Evolutionary conservation across 2,797 vertebrate species (phyloP).

Genomic region (Hylomyscus alleni): DNA sequence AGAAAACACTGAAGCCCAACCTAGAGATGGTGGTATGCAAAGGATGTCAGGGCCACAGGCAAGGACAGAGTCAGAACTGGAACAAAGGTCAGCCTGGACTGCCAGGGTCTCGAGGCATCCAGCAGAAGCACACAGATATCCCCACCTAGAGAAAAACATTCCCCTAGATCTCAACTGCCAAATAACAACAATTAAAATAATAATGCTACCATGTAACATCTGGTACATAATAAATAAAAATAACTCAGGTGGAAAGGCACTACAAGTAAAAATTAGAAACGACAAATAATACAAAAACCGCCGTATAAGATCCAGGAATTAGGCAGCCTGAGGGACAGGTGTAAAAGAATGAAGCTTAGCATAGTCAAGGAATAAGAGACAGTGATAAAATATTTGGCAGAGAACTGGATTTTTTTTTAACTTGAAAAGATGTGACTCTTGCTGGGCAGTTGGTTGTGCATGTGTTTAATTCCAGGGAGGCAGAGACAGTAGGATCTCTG

Average conservation of each 20-base stretch:
- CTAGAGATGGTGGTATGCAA: not conserved
- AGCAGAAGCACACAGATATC: not conserved
- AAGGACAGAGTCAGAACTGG: not conserved
- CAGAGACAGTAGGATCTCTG: not conserved
- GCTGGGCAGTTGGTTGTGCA: not conserved
- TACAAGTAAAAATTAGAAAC: conserved; percentile 11
- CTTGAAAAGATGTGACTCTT: not conserved
- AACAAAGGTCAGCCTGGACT: not conserved
- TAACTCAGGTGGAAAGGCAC: not conserved
- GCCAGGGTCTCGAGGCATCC: not conserved
- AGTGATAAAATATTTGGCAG: not conserved
- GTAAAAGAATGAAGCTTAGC: not conserved
- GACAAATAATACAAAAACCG: not conserved
- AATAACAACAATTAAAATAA: not conserved
- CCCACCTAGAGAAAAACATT: not conserved
- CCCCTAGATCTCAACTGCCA: not conserved
- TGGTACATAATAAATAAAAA: conserved; percentile 17
- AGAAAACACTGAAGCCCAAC: not conserved
- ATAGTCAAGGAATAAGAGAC: not conserved
- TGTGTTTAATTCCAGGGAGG: not conserved
- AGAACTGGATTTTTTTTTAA: not conserved
- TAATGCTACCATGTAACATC: not conserved
- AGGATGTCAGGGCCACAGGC: not conserved
- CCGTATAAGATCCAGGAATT: not conserved
- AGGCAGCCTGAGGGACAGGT: not conserved